Evolutionary conservation across 2,888 invertebrate species (phyloP).

Genomic region (Stenolophus ochropezus): DNA sequence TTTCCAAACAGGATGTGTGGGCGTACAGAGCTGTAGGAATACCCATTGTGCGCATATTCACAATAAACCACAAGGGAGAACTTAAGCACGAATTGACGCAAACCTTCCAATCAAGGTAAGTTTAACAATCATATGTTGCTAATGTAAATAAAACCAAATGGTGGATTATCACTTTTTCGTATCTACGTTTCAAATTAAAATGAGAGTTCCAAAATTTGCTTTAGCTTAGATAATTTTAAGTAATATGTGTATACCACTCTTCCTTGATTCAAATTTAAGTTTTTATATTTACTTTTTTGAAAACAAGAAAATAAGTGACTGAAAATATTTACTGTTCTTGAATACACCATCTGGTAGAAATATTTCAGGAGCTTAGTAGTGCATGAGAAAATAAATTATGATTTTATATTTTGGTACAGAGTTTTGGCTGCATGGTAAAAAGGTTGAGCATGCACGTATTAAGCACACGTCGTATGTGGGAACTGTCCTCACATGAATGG

Average conservation of each 20-base stretch:
- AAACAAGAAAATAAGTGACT: background rate
- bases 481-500: slow-evolving; percentile 42
- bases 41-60: slow-evolving; percentile 96
- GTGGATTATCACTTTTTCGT: slow-evolving; percentile 10
- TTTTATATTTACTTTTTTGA: background rate
- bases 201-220: background rate
- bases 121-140: slow-evolving; percentile 68
- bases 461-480: slow-evolving; percentile 30
- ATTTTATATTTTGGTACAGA: background rate
- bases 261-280: background rate
- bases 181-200: too few species aligned
- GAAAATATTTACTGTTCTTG: background rate
- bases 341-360: background rate
- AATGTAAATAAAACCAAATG: background rate
- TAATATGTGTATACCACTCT: too few species aligned
- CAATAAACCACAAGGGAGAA: slow-evolving; percentile 97
- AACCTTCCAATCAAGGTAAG: slow-evolving; percentile 99
- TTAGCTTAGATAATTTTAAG: too few species aligned
- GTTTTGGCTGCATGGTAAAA: slow-evolving; percentile 16
- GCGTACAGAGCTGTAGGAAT: slow-evolving; percentile 97
- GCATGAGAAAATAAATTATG: slow-evolving; percentile 36
- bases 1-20: slow-evolving; percentile 88
- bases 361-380: background rate
- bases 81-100: slow-evolving; percentile 95
- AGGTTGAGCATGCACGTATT: slow-evolving; percentile 16